Evolutionary conservation across 2,888 invertebrate species (phyloP).

Genomic region (Crepidodera aurea): DNA sequence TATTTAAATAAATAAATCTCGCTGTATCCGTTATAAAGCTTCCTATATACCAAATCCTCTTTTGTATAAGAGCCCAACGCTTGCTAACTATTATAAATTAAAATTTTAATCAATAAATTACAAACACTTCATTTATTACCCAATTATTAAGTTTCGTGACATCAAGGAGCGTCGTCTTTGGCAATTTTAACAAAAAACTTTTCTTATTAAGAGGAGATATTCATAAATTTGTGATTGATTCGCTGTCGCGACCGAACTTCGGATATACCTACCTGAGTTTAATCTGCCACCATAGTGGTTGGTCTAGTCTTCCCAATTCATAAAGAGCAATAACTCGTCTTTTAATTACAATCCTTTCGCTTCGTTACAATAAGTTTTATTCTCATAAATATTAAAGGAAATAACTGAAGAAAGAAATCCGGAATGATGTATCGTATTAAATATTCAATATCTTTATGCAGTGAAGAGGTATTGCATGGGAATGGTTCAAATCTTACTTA

Average conservation of each 20-base stretch:
- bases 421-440: too few relatives aligned
- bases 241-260: neutral
- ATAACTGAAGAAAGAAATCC: too few relatives aligned
- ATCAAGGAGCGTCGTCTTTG: neutral
- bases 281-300: neutral
- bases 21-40: too few relatives aligned
- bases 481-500: too few relatives aligned
- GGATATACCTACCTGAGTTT: neutral
- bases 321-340: neutral
- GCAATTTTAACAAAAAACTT: neutral
- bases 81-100: neutral
- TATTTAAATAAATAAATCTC: too few relatives aligned
- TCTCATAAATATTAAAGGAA: too few relatives aligned
- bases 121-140: neutral
- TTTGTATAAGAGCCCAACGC: too few relatives aligned
- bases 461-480: too few relatives aligned
- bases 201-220: neutral
- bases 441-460: too few relatives aligned
- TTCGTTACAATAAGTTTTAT: too few relatives aligned
- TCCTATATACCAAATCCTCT: too few relatives aligned
- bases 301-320: neutral
- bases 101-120: neutral
- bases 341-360: too few relatives aligned
- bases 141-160: neutral
- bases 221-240: neutral